phyloP scores from a whole-genome alignment of 1,140 invertebrate species.

The Adelges cooleyi region DNA sequence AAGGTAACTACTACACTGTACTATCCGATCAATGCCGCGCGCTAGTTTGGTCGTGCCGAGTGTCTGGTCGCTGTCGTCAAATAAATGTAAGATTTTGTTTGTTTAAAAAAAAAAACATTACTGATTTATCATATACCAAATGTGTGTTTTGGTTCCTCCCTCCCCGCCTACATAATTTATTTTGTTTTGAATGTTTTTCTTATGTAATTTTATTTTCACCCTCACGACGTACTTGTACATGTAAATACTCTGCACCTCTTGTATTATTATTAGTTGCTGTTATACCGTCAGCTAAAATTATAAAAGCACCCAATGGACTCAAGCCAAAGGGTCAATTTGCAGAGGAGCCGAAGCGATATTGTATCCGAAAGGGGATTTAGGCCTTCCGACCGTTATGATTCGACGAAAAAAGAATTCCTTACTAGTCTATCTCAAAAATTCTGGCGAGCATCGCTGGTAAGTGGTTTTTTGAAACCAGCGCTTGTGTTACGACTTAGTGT shows the following conservation, averaged over 20 bases:
- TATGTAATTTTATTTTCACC: too few species aligned
- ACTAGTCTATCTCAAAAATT: conserved; percentile 63
- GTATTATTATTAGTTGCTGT: too few species aligned
- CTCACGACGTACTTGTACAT: too few species aligned
- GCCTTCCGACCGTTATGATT: conserved; percentile 70
- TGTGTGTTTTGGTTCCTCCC: too few species aligned
- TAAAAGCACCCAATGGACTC: conserved; percentile 38
- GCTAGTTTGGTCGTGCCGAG: conserved; percentile 5
- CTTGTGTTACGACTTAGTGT: too few species aligned
- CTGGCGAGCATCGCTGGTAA: conserved; percentile 65
- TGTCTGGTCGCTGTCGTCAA: conserved; percentile 12
- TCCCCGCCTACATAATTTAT: too few species aligned
- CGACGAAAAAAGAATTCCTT: conserved; percentile 63
- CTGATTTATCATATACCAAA: too few species aligned
- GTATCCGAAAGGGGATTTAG: conserved; percentile 57
- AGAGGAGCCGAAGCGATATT: conserved; percentile 40
- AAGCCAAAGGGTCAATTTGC: conserved; percentile 39
- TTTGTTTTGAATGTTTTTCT: too few species aligned
- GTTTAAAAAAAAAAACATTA: neutral
- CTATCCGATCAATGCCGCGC: neutral
- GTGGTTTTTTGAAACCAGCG: conserved; percentile 36
- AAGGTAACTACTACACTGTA: conserved; percentile 17
- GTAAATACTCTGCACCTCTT: too few species aligned
- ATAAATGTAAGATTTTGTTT: conserved; percentile 12
- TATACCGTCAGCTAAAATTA: too few species aligned